Evolutionary conservation across 2,113 vertebrate species (phyloP), one percentile per base, ranked within the genome.

Genomic region (Notiomystis cincta): DNA sequence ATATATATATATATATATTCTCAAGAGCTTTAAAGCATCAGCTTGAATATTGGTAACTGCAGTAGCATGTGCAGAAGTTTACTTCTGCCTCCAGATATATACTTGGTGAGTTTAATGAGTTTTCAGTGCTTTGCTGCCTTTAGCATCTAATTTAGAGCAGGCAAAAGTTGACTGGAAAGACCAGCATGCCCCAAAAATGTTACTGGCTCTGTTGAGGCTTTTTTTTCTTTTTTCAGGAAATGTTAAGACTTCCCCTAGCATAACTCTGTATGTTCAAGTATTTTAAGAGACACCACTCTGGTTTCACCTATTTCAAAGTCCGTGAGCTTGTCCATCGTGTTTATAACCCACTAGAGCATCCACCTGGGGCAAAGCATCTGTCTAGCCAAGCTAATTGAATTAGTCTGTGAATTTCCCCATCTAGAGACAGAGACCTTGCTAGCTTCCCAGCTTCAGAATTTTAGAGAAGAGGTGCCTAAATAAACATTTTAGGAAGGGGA

Each of bases 341-440:
- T 96, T 69, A 54, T 50, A 80, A 85, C 4, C 0, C 40, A 54
- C 57, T 37, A 33, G 15, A 85, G 84, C 79, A 45, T 80, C 69
- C 82, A 93, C 61, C 84, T 73, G 54, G 66, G 91, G 78, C 81
- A 91, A 94, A 85, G 66, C 73, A 95, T 76, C 87, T 94, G 82
- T 80, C 84, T 76, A 91, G 81, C 82, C 79, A 45, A 0, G 0
- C 50, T 92, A 84, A 92, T 75, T 82, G 54, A 92, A 89, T 82
- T 80, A 85, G 45, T 6, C 66, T 76, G 65, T 6, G 3, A 66
- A 73, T 88, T 54, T 30, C 35, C 30, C 54, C 72, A 70, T 61
- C 76, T 44, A 81, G 44, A 72, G 51, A 54, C 1, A 81, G 67
- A 67, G 57, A 58, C 21, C 47, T 65, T 65, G 64, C 60, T 31